These are phyloP conservation scores for Lutraria rhynchaena DNA, from an alignment of 1,140 invertebrate genomes.

Conservation along the genomic window DNA sequence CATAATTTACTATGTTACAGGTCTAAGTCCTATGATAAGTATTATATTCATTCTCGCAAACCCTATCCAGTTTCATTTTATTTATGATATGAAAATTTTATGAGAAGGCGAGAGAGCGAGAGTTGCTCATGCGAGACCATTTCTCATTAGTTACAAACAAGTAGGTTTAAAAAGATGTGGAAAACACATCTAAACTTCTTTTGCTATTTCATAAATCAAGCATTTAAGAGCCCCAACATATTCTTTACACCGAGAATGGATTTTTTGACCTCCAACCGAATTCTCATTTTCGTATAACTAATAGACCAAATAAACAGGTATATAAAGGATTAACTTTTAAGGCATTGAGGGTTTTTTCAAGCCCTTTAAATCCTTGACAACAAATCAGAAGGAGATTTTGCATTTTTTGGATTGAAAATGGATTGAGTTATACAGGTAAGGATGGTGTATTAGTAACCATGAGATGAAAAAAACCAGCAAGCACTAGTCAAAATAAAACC, in stretches of 20 bases:
- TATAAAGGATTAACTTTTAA: conserved; percentile 18
- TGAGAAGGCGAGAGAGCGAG: conserved; percentile 12
- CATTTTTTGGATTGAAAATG: no score
- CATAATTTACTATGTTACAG: conserved; percentile 53
- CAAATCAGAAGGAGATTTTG: no score
- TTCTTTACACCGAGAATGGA: conserved; percentile 13
- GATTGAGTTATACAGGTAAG: no score
- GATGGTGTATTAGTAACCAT: no score
- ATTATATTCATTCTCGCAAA: conserved; percentile 29
- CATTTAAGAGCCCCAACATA: conserved; percentile 35
- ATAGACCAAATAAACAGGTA: conserved; percentile 12
- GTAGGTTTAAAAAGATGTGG: conserved; percentile 25
- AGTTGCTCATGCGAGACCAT: conserved; percentile 14
- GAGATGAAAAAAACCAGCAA: no score
- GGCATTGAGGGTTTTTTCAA: no score
- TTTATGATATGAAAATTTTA: conserved; percentile 58
- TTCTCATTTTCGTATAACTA: conserved; percentile 28
- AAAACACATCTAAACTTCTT: conserved; percentile 39
- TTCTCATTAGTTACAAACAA: conserved; percentile 50
- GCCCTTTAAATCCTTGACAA: no score
- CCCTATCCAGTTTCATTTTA: conserved; percentile 46
- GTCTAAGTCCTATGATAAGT: conserved; percentile 28
- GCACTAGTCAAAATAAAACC: no score
- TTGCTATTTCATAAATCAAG: conserved; percentile 46
- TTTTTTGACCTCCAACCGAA: conserved; percentile 16